A percentile compares a stretch with the other conserved stretches of the same genome.
phyloP scores from a whole-genome alignment of 2,888 invertebrate genomes.

The Drosophila vallismaia region DNA sequence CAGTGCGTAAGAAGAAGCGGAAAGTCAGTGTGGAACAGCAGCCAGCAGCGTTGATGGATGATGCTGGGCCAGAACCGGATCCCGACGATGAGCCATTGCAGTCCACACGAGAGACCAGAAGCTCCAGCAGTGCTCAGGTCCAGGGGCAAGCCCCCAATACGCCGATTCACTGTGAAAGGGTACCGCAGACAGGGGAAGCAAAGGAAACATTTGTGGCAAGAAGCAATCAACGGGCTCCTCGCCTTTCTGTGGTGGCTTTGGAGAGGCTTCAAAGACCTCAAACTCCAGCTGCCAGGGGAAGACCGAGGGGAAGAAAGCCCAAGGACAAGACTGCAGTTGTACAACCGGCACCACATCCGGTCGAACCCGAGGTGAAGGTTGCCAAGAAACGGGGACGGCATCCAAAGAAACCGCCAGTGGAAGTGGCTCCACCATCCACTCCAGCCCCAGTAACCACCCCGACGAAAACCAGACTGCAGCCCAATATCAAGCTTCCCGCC shows the following conservation, averaged over 20 bases:
- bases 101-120: constrained; percentile 53
- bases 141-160: constrained; percentile 17
- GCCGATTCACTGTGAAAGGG: constrained; percentile 86
- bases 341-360: neutral
- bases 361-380: constrained; percentile 41
- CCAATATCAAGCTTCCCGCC: constrained; percentile 73
- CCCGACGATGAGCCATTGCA: constrained; percentile 33
- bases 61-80: constrained; percentile 2
- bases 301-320: constrained; percentile 52
- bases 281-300: constrained; percentile 50
- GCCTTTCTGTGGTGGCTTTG: constrained; percentile 86
- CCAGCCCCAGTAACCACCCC: neutral
- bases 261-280: constrained; percentile 86
- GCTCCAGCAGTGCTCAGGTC: constrained; percentile 40
- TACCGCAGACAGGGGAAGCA: constrained; percentile 89
- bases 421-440: neutral
- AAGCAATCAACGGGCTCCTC: constrained; percentile 83
- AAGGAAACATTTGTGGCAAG: constrained; percentile 88
- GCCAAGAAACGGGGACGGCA: constrained; percentile 58
- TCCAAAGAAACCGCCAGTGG: constrained; percentile 26
- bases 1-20: constrained; percentile 92
- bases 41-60: constrained; percentile 7
- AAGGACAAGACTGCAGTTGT: constrained; percentile 20
- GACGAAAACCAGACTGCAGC: constrained; percentile 42
- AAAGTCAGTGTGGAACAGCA: constrained; percentile 79